Percentiles rank a stretch among this genome's conserved stretches.
phyloP scores from a whole-genome alignment of 2,113 vertebrate species.

The Clarias gariepinus region DNA sequence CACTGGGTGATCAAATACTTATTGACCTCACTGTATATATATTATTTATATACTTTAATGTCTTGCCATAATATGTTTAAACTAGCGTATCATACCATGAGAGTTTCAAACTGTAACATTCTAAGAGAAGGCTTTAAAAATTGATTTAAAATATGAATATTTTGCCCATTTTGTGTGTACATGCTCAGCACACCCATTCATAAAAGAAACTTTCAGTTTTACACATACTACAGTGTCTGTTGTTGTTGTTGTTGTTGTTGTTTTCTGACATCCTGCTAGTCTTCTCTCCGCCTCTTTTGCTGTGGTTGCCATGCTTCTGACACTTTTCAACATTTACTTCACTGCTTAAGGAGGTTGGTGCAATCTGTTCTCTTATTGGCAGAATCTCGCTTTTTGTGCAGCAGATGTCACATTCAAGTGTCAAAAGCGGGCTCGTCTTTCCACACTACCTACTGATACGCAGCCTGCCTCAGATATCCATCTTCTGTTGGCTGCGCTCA shows the following conservation, averaged over 20 bases:
- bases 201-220: background rate
- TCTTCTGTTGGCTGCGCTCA: constrained; percentile 31
- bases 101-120: background rate
- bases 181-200: background rate
- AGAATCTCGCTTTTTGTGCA: constrained; percentile 23
- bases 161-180: background rate
- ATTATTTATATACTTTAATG: no score
- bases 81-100: background rate
- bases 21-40: no score
- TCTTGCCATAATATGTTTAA: background rate
- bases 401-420: constrained; percentile 40
- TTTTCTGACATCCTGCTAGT: background rate
- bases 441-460: constrained; percentile 31
- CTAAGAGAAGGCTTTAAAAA: background rate
- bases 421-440: constrained; percentile 36
- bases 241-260: background rate
- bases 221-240: background rate
- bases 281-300: background rate
- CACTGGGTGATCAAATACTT: no score
- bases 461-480: constrained; percentile 35
- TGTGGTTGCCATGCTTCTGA: background rate
- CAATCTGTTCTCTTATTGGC: constrained; percentile 38
- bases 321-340: constrained; percentile 23
- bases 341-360: constrained; percentile 20
- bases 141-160: background rate